These are phyloP conservation scores for Babyrousa celebensis DNA, from an alignment of 2,797 vertebrate genomes.

Conservation along the genomic window DNA sequence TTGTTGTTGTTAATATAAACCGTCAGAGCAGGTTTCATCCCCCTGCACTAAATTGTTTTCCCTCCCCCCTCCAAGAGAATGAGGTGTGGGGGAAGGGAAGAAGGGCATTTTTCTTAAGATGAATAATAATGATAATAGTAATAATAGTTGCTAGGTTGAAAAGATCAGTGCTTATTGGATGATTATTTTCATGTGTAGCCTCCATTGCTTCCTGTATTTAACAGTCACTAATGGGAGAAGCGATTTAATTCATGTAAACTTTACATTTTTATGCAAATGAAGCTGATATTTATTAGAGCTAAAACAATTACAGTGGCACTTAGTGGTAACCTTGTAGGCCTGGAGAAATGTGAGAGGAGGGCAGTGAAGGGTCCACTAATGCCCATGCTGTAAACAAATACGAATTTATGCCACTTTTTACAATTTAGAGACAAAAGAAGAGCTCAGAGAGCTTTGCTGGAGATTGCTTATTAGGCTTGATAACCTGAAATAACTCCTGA, in stretches of 20 bases:
- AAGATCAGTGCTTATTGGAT: conserved; percentile 84
- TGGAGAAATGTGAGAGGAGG: conserved; percentile 89
- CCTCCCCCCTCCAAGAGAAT: conserved; percentile 52
- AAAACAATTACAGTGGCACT: conserved; percentile 91
- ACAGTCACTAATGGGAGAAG: conserved; percentile 89
- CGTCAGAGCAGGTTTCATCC: conserved; percentile 64
- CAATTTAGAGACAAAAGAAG: conserved; percentile 80
- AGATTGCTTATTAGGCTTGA: conserved; percentile 74
- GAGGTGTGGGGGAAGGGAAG: conserved; percentile 72
- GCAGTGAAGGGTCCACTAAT: conserved; percentile 75
- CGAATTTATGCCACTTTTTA: conserved; percentile 81
- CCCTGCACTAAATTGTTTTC: conserved; percentile 75
- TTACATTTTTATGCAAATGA: conserved; percentile 93
- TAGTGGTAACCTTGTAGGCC: conserved; percentile 89
- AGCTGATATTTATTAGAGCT: conserved; percentile 92
- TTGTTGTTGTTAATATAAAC: conserved; percentile 64
- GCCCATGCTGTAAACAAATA: conserved; percentile 90
- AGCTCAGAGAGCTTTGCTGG: conserved; percentile 48
- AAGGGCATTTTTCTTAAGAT: conserved; percentile 75
- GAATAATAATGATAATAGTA: conserved; percentile 73
- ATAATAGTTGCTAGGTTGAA: conserved; percentile 82
- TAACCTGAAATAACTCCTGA: conserved; percentile 85
- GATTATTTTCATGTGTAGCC: conserved; percentile 84
- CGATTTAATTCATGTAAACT: conserved; percentile 93
- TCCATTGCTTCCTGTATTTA: conserved; percentile 88